Base-by-base conservation (phyloP, 1,140 invertebrate genomes). In the Palaemon carinicauda region DNA sequence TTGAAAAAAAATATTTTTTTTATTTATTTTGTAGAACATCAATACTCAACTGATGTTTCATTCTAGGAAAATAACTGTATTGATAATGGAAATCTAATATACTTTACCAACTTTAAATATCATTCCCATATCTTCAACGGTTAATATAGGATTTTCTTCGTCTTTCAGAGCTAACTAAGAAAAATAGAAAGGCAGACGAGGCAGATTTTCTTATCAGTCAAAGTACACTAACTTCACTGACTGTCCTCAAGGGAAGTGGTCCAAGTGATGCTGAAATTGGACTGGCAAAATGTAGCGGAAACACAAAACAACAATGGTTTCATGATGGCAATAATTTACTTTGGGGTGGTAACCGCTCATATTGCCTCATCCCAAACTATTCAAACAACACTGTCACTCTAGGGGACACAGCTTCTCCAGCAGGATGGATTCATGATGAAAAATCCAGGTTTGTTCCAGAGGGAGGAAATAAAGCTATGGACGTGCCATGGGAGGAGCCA, bases 181-280 rank as follows among this genome's bases (percentile, higher is more conserved):
- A 5, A 7, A 41, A 41, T 5, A 12, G 41, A 7, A 41, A 41
- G 41, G 12, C 41, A 41, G 31, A 12, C n/a, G 27, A 50, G 3
- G 41, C 69, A 0, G 65, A 74, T 2, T 74, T 53, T 19, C 19
- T 82, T 1, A 24, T 74, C 24, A 82, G 24, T 27, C 80, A 82
- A 29, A 73, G 27, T 19, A 82, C 65, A 50, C 41, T 52, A 15
- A 73, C 65, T 24, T 82, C 69, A 65, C 69, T 82, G 65, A 82
- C 80, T 7, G 80, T 82, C 29, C 21, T 82, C 3, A 82, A 29
- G 9, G 80, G 80, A 21, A 74, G 33, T 17, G 24, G 17, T 0
- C 80, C 80, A 31, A n/a, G 41, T n/a, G n/a, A n/a, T 33, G 80
- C 80, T 21, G 80, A 74, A 12, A 19, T 82, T 19, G 80, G 27